A percentile compares a stretch with the other conserved stretches of the same genome.
Evolutionary conservation across 2,113 vertebrate genomes (phyloP).

Genomic region (Noturus placidus): DNA sequence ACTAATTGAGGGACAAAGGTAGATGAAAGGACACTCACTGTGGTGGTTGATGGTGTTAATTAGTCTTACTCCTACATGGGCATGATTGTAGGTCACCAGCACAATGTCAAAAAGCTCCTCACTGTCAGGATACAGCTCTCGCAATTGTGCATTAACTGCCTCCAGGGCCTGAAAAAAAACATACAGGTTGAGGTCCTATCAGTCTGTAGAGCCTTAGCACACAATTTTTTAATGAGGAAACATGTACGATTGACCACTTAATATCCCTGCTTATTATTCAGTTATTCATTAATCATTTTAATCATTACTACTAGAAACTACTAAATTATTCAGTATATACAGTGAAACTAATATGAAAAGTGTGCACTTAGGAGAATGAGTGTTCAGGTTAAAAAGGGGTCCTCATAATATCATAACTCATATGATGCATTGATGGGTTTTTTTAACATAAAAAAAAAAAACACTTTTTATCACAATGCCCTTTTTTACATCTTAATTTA

Average conservation of each 20-base stretch:
- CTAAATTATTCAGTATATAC: not conserved
- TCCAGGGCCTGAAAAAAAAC: constrained; percentile 82
- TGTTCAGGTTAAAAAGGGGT: not conserved
- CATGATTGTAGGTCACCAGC: constrained; percentile 96
- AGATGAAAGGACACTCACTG: constrained; percentile 72
- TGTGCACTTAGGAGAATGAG: not conserved
- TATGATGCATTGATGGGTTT: not conserved
- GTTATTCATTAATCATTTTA: not conserved
- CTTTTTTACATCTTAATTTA: not conserved
- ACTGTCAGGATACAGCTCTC: constrained; percentile 87
- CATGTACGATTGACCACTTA: not conserved
- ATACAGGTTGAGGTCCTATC: not conserved
- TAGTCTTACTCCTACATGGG: constrained; percentile 91
- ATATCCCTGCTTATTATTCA: not conserved
- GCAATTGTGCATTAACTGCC: constrained; percentile 81
- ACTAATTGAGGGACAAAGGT: not conserved
- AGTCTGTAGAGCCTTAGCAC: not conserved
- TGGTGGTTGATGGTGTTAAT: constrained; percentile 99
- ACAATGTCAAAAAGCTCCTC: constrained; percentile 96
- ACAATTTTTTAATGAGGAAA: not conserved
- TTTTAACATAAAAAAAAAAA: not conserved
- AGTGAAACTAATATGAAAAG: not conserved
- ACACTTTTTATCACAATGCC: not conserved
- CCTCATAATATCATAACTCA: not conserved
- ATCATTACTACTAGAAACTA: not conserved